These are phyloP conservation scores for Amazona vittata DNA, from an alignment of 2,113 vertebrate species.

Conservation along the genomic window DNA sequence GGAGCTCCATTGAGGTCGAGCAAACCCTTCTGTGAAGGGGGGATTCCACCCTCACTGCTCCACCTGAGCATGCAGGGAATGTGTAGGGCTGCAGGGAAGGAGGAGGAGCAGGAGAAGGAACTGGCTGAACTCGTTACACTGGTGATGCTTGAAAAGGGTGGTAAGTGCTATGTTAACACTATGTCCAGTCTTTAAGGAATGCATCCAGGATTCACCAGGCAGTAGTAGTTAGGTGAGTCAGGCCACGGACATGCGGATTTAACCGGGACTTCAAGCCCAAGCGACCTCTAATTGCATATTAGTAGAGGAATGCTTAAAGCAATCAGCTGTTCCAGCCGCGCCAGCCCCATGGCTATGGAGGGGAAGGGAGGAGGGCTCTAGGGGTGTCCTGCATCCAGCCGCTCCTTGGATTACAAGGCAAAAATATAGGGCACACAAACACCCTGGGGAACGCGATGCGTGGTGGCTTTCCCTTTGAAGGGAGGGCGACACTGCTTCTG, in stretches of 20 bases:
- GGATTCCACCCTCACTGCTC: not conserved
- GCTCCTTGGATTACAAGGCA: conserved; percentile 34
- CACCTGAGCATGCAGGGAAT: fast-evolving
- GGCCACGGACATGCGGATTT: not conserved
- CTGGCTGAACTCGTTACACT: not conserved
- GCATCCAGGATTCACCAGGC: not conserved
- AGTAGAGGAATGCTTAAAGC: not conserved
- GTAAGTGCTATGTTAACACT: not conserved
- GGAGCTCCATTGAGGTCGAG: fast-evolving
- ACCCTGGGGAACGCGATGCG: not conserved
- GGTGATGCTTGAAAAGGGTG: not conserved
- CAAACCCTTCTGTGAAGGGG: not conserved
- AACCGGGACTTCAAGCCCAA: conserved; percentile 40
- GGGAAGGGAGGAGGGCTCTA: conserved; percentile 12
- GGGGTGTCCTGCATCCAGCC: not conserved
- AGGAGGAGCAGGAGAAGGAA: not conserved
- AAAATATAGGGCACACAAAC: conserved; percentile 10
- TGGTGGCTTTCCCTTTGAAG: conserved; percentile 4
- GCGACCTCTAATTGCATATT: conserved; percentile 36
- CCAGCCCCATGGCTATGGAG: not conserved
- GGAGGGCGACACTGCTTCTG: conserved; percentile 51
- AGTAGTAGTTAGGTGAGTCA: conserved; percentile 46
- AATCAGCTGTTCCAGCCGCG: conserved; percentile 43
- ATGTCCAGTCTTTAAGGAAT: conserved; percentile 41
- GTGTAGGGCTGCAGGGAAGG: not conserved